Conservation (phyloP, 2,113 vertebrate species). For the Setophaga kirtlandii region DNA sequence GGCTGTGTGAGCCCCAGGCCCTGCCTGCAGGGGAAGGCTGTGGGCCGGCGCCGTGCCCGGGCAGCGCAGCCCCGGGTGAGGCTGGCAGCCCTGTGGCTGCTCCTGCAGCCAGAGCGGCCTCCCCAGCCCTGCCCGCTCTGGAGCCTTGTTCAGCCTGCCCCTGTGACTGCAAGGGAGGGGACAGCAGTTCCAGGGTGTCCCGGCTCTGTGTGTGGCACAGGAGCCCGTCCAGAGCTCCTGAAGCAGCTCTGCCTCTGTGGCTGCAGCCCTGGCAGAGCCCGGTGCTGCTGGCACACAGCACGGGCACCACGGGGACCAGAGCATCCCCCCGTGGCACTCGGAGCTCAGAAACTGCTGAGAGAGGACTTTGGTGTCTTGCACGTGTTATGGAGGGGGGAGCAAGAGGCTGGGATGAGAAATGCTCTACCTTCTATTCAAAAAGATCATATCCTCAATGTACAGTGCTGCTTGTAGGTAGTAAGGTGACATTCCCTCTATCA, state of each 20-base stretch:
- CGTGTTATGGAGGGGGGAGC: background rate
- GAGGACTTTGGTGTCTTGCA: rapidly evolving
- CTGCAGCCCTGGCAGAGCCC: background rate
- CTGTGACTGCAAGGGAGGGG: rapidly evolving
- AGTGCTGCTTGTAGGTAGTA: background rate
- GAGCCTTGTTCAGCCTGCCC: background rate
- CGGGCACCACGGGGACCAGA: background rate
- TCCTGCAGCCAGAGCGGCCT: background rate
- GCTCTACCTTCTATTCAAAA: background rate
- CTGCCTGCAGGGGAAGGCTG: background rate
- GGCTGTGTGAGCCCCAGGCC: background rate
- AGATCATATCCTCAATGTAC: rapidly evolving
- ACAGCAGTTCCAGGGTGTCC: background rate
- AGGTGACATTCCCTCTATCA: rapidly evolving
- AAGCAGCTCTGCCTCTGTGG: background rate
- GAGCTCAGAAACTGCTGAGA: background rate
- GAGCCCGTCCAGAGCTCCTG: background rate
- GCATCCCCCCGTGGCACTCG: background rate
- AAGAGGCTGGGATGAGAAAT: background rate
- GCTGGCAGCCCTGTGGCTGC: background rate
- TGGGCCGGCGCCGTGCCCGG: background rate
- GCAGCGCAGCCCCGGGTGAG: background rate
- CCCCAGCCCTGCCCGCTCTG: rapidly evolving
- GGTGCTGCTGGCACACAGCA: background rate
- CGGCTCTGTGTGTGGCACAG: background rate